These are phyloP conservation scores for Oriolus oriolus DNA, from an alignment of 2,113 vertebrate species.

Conservation along the genomic window DNA sequence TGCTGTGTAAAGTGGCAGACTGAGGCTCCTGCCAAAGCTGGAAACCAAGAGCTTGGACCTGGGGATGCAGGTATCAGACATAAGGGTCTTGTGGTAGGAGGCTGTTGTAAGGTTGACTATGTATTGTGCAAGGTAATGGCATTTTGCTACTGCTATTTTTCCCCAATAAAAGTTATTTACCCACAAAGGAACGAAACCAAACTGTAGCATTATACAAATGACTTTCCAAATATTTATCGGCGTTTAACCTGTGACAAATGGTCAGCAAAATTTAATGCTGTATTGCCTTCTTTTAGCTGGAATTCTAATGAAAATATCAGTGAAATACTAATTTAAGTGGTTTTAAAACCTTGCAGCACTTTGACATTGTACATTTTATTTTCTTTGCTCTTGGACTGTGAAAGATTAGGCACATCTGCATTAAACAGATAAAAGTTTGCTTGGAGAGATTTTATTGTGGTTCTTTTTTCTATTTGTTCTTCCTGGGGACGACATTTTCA, in stretches of 20 bases:
- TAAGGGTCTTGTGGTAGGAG: not conserved
- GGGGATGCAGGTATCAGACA: not conserved
- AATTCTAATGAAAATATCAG: conserved; percentile 5
- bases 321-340: not conserved
- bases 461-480: not conserved
- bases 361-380: not conserved
- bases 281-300: not conserved
- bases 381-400: not conserved
- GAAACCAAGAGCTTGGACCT: not conserved
- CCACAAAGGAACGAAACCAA: not conserved
- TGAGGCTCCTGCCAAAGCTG: not conserved
- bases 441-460: not conserved
- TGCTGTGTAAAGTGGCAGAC: not conserved
- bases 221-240: not conserved
- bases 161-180: not conserved
- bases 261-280: not conserved
- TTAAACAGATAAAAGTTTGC: not conserved
- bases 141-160: not conserved
- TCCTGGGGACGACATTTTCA: not conserved
- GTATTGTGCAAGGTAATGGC: not conserved
- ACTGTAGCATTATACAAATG: not conserved
- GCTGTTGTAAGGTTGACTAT: not conserved
- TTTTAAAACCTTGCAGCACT: conserved; percentile 2
- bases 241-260: not conserved
- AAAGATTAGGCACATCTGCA: conserved; percentile 21